Base-by-base conservation (phyloP, 1,140 invertebrate genomes). In the Aphidius ervi region DNA sequence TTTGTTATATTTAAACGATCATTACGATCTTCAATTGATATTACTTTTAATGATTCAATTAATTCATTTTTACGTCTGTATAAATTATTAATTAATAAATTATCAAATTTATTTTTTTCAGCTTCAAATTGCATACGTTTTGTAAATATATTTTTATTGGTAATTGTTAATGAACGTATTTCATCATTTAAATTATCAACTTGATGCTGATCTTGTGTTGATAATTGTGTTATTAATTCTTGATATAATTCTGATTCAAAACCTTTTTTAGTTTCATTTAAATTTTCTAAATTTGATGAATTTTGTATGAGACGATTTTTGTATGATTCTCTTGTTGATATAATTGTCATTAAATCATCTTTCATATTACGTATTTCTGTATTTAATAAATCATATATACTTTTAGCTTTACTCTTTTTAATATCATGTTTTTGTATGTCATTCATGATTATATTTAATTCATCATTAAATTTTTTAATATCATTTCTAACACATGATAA, bases 361-460 rank as follows among this genome's bases (percentile, higher is more conserved):
- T 95, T 95, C 89, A 95, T 96, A 57, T 98, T 80, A 55, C 95
- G 84, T 45, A 98, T 92, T 73, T 98, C 95, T 16, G 93, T 94
- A 79, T 96, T 95, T 62, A 97, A 90, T 81, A 97, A 97, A 74
- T 98, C 95, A 78, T 94, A 97, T 58, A 94, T 94, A 71, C 94
- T 94, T 79, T 95, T 95, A 50, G 93, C 92, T 83, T 96, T 96
- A 71, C 93, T 95, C 75, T 97, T 97, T 74, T 96, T 97, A 0
- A 94, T 98, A 78, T 98, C 96, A 6, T 93, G 96, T 66, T 91
- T 89, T 70, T 98, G 95, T 94, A 98, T 97, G 70, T 98, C 95
- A 9, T 93, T 94, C 0, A 98, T 93, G 58, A 96, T 88, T 56
- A 87, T 87, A 75, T 96, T 98, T 63, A 98, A 97, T 65, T 89